Evolutionary conservation across 2,797 vertebrate species (phyloP).

Genomic region (Macrochelys suwanniensis): DNA sequence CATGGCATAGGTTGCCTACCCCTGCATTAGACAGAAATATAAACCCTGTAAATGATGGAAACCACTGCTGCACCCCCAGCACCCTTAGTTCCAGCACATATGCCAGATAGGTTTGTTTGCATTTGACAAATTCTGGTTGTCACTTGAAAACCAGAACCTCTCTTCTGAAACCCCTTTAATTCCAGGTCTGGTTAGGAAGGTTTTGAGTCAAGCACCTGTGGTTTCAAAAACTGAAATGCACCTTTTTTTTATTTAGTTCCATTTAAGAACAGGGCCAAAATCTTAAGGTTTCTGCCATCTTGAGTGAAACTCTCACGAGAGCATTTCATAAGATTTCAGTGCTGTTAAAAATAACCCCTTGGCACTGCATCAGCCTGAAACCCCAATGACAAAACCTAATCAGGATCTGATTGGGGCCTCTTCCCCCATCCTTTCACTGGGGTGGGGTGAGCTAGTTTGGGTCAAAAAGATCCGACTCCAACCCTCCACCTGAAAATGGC

Average conservation of each 20-base stretch:
- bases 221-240: conserved; percentile 70
- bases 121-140: conserved; percentile 57
- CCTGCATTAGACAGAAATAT: no score
- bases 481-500: neutral
- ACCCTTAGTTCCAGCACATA: no score
- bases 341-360: conserved; percentile 46
- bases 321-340: conserved; percentile 41
- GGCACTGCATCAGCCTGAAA: neutral
- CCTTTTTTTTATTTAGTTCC: conserved; percentile 73
- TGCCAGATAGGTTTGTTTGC: conserved; percentile 46
- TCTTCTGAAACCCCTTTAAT: conserved; percentile 53
- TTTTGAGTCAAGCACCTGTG: conserved; percentile 63
- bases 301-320: conserved; percentile 43
- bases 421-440: neutral
- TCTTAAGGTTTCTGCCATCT: conserved; percentile 70
- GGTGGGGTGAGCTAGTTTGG: neutral
- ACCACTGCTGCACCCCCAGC: no score
- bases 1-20: no score
- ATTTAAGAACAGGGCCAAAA: conserved; percentile 64
- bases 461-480: neutral
- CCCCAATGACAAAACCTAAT: conserved; percentile 32
- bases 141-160: neutral
- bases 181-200: conserved; percentile 45
- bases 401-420: conserved; percentile 15
- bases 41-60: no score